These are phyloP conservation scores for Laticauda laticaudata DNA, from an alignment of 2,113 vertebrate genomes.

Conservation along the genomic window DNA sequence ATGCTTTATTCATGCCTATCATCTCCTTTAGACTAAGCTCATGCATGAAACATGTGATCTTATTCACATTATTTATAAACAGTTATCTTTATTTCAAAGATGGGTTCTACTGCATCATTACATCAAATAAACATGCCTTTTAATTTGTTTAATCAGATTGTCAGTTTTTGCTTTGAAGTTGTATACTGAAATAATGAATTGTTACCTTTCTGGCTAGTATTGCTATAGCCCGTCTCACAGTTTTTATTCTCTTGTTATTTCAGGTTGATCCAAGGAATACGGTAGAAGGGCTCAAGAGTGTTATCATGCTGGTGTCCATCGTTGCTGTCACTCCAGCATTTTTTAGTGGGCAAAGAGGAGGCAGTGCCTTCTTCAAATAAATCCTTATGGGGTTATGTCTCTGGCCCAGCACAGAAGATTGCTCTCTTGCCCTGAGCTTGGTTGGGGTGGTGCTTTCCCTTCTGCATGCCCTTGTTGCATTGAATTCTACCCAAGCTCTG, in stretches of 20 bases:
- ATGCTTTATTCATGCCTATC: background rate
- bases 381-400: constrained; percentile 32
- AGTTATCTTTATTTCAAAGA: background rate
- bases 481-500: constrained; percentile 2
- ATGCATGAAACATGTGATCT: background rate
- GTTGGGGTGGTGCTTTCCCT: constrained; percentile 48
- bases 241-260: background rate
- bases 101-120: background rate
- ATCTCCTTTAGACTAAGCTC: background rate
- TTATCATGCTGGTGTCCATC: constrained; percentile 40
- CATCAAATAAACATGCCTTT: background rate
- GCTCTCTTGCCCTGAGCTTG: constrained; percentile 46
- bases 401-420: constrained; percentile 23
- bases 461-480: constrained; percentile 50
- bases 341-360: constrained; percentile 56
- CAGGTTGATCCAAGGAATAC: constrained; percentile 74
- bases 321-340: constrained; percentile 41
- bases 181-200: background rate
- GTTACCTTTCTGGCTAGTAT: background rate
- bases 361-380: constrained; percentile 39
- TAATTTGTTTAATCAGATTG: background rate
- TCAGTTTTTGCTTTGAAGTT: background rate
- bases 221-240: background rate
- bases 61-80: background rate
- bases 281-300: constrained; percentile 54